Base-by-base conservation (phyloP, 2,888 invertebrate species). In the Eupithecia centaureata region DNA sequence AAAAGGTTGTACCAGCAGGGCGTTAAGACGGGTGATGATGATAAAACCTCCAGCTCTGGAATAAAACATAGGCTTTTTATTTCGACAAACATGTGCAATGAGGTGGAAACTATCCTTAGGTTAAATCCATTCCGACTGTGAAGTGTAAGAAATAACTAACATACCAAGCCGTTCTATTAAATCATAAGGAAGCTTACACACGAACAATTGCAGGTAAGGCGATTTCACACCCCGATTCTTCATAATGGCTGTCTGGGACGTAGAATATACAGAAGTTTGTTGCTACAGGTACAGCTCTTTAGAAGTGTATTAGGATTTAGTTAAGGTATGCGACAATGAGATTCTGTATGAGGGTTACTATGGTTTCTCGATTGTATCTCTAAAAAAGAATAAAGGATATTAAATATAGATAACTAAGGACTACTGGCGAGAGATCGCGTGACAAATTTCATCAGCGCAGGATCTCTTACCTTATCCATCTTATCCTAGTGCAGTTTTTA, bases 201-300 rank as follows among this genome's bases (percentile, higher is more conserved):
- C 69, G 70, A 73, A 78, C 76, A 78, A 76, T 73, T 68, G 73
- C 68, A 77, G 76, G 76, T 76, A 75, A 57, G 68, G 32, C 70
- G 78, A 82, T 82, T 82, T 81, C 77, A 82, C 79, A 78, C 76
- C 18, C 67, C 73, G 63, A 67, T 65, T 66, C 70, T n/a, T 66
- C 72, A 58, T 75, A 78, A 81, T 79, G 74, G 62, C 67, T 63
- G 69, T 77, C 73, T 69, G 69, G 63, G 66, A 42, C 27, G 15
- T 4, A 52, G 27, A 52, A 52, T 52, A 52, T 15, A n/a, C 35
- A 32, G 42, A 61, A 61, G 30, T 15, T 30, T 7, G 22, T 51
- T 22, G 25, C 13, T 35, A 52, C 57, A 42, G 42, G 42, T 42
- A 42, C 47, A 47, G 47, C 47, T 22, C 15, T 51, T 57, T 32